Conservation (phyloP, 2,113 vertebrate species). For the Pachypanchax playfairii region DNA sequence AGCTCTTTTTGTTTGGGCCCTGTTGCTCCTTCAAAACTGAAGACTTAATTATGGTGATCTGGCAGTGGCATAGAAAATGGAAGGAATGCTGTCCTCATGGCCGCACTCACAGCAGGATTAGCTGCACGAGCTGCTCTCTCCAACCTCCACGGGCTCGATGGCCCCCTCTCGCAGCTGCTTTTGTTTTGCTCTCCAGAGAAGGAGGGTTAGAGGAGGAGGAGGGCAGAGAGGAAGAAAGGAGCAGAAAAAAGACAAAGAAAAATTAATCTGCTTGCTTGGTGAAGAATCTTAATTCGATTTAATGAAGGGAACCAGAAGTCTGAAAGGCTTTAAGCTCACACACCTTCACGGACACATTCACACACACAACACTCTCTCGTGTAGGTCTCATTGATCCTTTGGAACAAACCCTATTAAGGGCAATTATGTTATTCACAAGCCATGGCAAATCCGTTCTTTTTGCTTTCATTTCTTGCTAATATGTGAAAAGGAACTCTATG, state of each 20-base stretch:
- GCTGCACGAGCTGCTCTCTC: constrained; percentile 75
- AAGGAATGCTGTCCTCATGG: constrained; percentile 79
- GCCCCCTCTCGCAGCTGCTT: constrained; percentile 71
- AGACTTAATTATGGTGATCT: constrained; percentile 79
- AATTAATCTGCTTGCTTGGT: constrained; percentile 77
- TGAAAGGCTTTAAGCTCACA: constrained; percentile 64
- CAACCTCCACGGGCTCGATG: constrained; percentile 59
- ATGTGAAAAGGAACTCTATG: constrained; percentile 69
- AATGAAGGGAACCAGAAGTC: constrained; percentile 73
- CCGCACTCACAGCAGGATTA: constrained; percentile 76
- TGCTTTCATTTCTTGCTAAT: constrained; percentile 69
- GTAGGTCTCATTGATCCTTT: constrained; percentile 75
- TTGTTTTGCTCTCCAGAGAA: constrained; percentile 52
- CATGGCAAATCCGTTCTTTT: constrained; percentile 73
- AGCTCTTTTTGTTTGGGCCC: constrained; percentile 50
- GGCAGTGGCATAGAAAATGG: constrained; percentile 76
- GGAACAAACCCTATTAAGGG: constrained; percentile 75
- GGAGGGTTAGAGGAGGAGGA: constrained; percentile 55
- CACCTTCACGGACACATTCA: constrained; percentile 59
- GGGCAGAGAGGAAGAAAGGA: constrained; percentile 45
- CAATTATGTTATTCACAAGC: constrained; percentile 71
- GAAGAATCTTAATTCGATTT: constrained; percentile 80
- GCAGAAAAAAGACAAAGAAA: constrained; percentile 62
- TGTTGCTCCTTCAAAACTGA: constrained; percentile 59
- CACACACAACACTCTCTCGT: constrained; percentile 54